Percentiles rank a stretch among this genome's conserved stretches.
These are phyloP conservation scores for Origma solitaria DNA, from an alignment of 2,113 vertebrate species.

Conservation along the genomic window DNA sequence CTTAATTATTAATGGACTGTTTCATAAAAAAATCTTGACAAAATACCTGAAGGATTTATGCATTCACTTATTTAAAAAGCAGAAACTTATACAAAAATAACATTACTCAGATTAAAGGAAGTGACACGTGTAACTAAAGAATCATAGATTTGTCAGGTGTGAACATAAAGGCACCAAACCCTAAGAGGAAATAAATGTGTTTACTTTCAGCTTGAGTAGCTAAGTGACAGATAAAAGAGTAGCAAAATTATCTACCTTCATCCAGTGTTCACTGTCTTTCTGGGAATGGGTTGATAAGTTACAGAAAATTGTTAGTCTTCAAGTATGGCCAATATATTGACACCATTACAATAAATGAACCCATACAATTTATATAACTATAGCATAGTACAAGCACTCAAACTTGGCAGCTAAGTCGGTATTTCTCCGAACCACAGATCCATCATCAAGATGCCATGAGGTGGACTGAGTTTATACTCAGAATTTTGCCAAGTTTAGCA, in stretches of 20 bases:
- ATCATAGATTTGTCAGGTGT: not conserved
- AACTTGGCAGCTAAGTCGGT: not conserved
- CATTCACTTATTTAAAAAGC: constrained; percentile 1
- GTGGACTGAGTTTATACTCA: not conserved
- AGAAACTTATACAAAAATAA: not conserved
- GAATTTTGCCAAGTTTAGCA: not conserved
- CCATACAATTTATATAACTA: not conserved
- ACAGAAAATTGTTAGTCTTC: not conserved
- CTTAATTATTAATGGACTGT: not conserved
- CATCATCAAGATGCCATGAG: not conserved
- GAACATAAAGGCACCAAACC: not conserved
- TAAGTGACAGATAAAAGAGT: not conserved
- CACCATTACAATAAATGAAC: not conserved
- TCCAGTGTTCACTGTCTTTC: not conserved
- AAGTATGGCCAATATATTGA: not conserved
- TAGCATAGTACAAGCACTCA: not conserved
- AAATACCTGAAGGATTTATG: constrained; percentile 2
- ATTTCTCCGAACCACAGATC: not conserved
- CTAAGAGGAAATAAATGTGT: not conserved
- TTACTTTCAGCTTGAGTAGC: not conserved
- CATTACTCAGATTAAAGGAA: not conserved
- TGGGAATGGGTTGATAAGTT: not conserved
- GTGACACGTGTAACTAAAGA: not conserved
- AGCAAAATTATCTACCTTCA: not conserved
- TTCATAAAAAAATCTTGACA: not conserved